phyloP scores from a whole-genome alignment of 2,797 vertebrate genomes.

The Pteronotus mesoamericanus region DNA sequence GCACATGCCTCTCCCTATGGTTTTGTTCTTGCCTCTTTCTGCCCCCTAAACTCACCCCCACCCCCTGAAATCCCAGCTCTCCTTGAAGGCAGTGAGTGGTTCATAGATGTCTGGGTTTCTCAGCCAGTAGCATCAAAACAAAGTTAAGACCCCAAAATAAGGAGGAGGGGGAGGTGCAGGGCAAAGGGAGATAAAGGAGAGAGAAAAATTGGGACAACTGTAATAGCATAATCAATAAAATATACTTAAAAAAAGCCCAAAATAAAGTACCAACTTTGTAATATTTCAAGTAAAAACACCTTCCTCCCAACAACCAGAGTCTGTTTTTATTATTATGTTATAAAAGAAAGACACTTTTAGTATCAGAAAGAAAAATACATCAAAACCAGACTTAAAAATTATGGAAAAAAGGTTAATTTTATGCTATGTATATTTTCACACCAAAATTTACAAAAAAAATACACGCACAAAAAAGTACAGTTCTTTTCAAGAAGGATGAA shows the following conservation, averaged over 20 bases:
- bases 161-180: too few species aligned
- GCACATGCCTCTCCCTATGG: background rate
- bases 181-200: too few species aligned
- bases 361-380: background rate
- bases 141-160: background rate
- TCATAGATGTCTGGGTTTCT: background rate
- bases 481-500: background rate
- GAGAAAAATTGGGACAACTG: too few species aligned
- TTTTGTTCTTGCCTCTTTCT: background rate
- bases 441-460: background rate
- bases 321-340: conserved; percentile 25
- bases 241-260: too few species aligned
- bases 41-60: background rate
- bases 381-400: background rate
- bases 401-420: background rate
- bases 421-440: conserved; percentile 11
- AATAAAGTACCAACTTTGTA: background rate
- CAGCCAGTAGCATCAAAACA: background rate
- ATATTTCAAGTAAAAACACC: background rate
- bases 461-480: background rate
- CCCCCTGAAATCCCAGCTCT: background rate
- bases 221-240: too few species aligned
- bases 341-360: background rate
- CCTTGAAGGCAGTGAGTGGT: background rate
- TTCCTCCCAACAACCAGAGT: background rate